phyloP scores from a whole-genome alignment of 2,113 vertebrate species.

The Melanocharis versteri region DNA sequence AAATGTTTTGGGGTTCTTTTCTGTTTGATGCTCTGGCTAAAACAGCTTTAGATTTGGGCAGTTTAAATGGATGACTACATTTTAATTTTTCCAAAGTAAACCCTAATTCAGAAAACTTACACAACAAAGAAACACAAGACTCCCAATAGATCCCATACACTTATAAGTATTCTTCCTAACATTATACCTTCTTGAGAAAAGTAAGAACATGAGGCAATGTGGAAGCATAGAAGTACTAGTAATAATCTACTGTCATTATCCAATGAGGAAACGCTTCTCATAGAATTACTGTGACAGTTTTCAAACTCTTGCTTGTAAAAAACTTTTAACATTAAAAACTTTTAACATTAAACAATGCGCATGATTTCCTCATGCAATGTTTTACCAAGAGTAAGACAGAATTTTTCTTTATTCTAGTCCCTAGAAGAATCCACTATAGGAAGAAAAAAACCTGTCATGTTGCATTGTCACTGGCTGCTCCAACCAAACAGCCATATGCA shows the following conservation, averaged over 20 bases:
- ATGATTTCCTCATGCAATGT: neutral
- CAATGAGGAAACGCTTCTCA: neutral
- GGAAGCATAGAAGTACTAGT: neutral
- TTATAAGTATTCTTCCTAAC: neutral
- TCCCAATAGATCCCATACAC: fast-evolving
- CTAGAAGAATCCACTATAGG: neutral
- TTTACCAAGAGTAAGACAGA: neutral
- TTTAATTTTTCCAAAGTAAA: neutral
- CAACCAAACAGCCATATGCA: neutral
- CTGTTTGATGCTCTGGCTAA: neutral
- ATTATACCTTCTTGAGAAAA: neutral
- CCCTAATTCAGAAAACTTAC: neutral
- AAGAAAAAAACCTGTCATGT: neutral
- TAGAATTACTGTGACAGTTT: neutral
- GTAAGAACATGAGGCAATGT: neutral
- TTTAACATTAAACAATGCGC: neutral
- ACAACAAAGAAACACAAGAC: neutral
- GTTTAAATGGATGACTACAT: neutral
- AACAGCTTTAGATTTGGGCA: neutral
- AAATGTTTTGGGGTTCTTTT: neutral
- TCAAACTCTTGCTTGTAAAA: neutral
- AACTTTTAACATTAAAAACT: neutral
- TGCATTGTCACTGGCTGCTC: neutral
- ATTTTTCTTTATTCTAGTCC: neutral
- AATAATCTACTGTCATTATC: neutral